Evolutionary conservation across 2,888 invertebrate genomes (phyloP).

Genomic region (Taenaris catops): DNA sequence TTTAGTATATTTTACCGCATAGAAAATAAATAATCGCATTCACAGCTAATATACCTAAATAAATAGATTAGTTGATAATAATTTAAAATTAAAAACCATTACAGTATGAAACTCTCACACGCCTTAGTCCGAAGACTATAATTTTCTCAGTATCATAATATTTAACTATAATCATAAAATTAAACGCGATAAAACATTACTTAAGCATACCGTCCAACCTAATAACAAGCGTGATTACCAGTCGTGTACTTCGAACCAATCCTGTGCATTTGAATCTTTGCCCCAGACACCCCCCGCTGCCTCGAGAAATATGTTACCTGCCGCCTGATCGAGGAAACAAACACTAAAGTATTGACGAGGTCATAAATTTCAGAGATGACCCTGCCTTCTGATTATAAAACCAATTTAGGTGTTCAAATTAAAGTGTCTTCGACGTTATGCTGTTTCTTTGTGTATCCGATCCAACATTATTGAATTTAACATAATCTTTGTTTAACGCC

Average conservation of each 20-base stretch:
- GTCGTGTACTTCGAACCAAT: conserved; percentile 31
- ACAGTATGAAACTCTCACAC: too few species aligned
- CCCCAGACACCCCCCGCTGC: conserved; percentile 64
- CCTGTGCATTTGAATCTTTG: conserved; percentile 43
- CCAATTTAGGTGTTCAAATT: conserved; percentile 49
- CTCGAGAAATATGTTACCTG: conserved; percentile 64
- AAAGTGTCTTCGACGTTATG: conserved; percentile 32
- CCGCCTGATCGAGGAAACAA: conserved; percentile 58
- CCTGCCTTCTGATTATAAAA: conserved; percentile 63
- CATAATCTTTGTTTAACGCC: conserved; percentile 21
- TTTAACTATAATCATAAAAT: conserved; percentile 5
- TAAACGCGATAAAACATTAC: conserved; percentile 3
- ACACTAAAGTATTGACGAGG: conserved; percentile 60
- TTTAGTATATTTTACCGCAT: too few species aligned
- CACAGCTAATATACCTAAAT: too few species aligned
- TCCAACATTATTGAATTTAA: conserved; percentile 21
- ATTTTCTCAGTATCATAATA: too few species aligned
- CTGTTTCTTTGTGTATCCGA: conserved; percentile 33
- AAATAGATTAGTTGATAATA: too few species aligned
- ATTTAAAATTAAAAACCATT: too few species aligned
- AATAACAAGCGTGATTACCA: conserved; percentile 16
- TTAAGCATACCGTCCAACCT: conserved; percentile 2
- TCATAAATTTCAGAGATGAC: conserved; percentile 63
- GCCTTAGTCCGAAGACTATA: too few species aligned
- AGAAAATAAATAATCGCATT: too few species aligned